Conservation (phyloP, 2,113 vertebrate species). For the Montifringilla adamsi region DNA sequence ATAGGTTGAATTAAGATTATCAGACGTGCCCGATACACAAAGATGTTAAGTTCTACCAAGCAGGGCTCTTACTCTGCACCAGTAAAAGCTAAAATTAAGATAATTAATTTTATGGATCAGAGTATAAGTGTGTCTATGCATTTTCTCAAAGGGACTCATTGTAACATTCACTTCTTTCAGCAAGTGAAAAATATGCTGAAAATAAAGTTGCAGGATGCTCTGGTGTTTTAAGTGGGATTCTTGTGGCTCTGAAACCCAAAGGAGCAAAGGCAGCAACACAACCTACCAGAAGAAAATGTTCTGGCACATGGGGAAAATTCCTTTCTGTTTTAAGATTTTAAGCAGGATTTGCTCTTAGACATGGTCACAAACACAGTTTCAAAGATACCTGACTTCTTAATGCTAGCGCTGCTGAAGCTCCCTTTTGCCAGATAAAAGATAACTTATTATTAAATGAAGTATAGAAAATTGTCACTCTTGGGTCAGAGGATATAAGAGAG, state of each 20-base stretch:
- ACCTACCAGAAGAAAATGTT: background rate
- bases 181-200: conserved; percentile 1
- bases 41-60: background rate
- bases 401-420: background rate
- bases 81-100: background rate
- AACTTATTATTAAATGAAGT: background rate
- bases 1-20: background rate
- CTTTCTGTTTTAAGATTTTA: background rate
- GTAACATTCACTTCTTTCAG: background rate
- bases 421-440: background rate
- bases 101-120: background rate
- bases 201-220: conserved; percentile 28
- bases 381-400: background rate
- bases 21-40: background rate
- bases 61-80: background rate
- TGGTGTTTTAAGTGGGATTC: conserved; percentile 2
- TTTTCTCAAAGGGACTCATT: conserved; percentile 12
- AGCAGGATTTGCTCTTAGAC: background rate
- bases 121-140: background rate
- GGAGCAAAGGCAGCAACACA: background rate
- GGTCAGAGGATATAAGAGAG: background rate
- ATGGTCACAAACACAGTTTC: background rate
- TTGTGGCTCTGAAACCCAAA: conserved; percentile 13
- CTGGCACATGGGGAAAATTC: background rate
- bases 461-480: fast-evolving